These are phyloP conservation scores for Anthopleura sola DNA, from an alignment of 64 coral and sea anemone genomes.

Conservation along the genomic window DNA sequence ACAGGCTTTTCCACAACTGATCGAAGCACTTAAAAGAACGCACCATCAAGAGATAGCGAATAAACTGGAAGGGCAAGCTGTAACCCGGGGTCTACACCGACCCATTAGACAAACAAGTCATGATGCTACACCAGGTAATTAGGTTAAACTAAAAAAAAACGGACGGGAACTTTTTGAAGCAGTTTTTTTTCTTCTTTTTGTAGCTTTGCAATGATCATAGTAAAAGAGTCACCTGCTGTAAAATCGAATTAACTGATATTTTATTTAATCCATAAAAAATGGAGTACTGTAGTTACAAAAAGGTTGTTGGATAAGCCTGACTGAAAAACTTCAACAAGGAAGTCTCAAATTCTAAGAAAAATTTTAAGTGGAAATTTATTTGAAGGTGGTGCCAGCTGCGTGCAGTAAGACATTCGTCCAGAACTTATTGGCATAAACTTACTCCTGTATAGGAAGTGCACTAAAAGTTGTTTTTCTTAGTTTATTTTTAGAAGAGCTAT, in stretches of 20 bases:
- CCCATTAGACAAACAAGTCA: background rate
- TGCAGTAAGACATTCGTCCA: too few relatives aligned
- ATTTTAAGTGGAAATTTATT: too few relatives aligned
- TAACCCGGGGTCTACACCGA: background rate
- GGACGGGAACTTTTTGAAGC: background rate
- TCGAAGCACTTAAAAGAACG: background rate
- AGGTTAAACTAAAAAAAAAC: background rate
- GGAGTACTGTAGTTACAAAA: too few relatives aligned
- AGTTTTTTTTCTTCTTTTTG: too few relatives aligned
- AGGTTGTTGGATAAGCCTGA: background rate
- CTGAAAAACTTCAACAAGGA: background rate
- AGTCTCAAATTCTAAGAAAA: background rate
- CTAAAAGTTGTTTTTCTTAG: too few relatives aligned
- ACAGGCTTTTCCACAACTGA: background rate
- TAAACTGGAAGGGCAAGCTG: background rate
- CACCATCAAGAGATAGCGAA: background rate
- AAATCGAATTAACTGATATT: background rate
- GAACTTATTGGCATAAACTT: too few relatives aligned
- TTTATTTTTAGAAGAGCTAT: too few relatives aligned
- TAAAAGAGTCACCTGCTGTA: too few relatives aligned
- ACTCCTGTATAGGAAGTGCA: too few relatives aligned
- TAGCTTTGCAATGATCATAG: too few relatives aligned
- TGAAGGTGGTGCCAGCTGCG: too few relatives aligned
- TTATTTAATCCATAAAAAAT: background rate
- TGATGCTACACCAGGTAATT: too few relatives aligned